Evolutionary conservation across 2,888 invertebrate genomes (phyloP).

Genomic region (Cabera pusaria): DNA sequence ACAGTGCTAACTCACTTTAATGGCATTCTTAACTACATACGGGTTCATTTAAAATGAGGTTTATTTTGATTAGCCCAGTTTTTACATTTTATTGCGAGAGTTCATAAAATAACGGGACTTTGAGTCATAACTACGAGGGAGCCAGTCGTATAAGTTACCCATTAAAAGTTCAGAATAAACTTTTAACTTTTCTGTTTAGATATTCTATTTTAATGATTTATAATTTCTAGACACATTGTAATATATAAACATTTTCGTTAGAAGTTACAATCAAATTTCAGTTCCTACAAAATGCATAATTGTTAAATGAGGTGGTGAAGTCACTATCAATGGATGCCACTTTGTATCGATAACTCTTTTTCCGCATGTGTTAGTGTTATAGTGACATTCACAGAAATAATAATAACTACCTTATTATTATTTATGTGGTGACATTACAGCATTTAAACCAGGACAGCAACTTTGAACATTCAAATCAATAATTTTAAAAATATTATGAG

Average conservation of each 20-base stretch:
- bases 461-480: no score
- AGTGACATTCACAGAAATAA: no score
- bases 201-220: no score
- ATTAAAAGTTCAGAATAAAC: constrained; percentile 6
- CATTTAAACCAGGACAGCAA: no score
- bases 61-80: constrained; percentile 44
- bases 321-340: constrained; percentile 71
- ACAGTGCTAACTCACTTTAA: constrained; percentile 56
- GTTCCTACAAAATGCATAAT: constrained; percentile 48
- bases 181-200: constrained; percentile 1
- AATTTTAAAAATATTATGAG: no score
- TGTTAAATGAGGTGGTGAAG: constrained; percentile 65
- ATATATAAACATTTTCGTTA: no score
- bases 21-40: constrained; percentile 61
- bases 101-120: constrained; percentile 35
- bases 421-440: no score
- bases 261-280: constrained; percentile 31
- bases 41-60: constrained; percentile 47
- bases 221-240: no score
- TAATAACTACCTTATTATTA: no score
- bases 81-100: constrained; percentile 40
- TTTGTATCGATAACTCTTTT: constrained; percentile 59
- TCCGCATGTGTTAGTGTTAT: no score
- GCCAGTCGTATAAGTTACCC: constrained; percentile 15
- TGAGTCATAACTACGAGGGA: constrained; percentile 28